phyloP scores from a whole-genome alignment of 2,888 invertebrate species.

The Cremastinae sp. region DNA sequence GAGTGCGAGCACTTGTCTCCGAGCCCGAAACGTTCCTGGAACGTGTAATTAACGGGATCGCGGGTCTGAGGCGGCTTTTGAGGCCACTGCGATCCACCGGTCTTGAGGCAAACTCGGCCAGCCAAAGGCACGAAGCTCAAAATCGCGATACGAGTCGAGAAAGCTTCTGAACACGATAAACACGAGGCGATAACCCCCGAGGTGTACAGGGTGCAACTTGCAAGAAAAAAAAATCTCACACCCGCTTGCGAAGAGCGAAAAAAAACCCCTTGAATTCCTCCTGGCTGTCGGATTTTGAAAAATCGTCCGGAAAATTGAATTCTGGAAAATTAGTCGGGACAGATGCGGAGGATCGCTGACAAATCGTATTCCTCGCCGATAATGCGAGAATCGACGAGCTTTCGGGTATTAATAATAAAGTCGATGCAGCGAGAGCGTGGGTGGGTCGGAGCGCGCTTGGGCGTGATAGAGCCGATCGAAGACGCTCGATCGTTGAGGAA shows the following conservation, averaged over 20 bases:
- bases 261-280: too few species aligned
- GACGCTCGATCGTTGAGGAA: constrained; percentile 21
- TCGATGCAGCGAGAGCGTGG: neutral
- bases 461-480: constrained; percentile 9
- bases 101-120: constrained; percentile 49
- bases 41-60: constrained; percentile 59
- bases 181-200: too few species aligned
- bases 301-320: too few species aligned
- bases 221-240: too few species aligned
- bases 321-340: too few species aligned
- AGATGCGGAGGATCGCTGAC: too few species aligned
- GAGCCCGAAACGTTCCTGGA: constrained; percentile 49
- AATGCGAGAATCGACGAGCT: too few species aligned
- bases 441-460: constrained; percentile 1
- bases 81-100: constrained; percentile 15
- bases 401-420: too few species aligned
- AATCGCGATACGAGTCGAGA: constrained; percentile 11
- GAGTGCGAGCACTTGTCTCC: constrained; percentile 46
- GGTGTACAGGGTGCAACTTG: too few species aligned
- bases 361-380: neutral
- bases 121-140: constrained; percentile 31
- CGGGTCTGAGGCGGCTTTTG: constrained; percentile 51
- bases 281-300: too few species aligned
- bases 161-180: constrained; percentile 18
- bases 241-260: too few species aligned